phyloP scores from a whole-genome alignment of 2,113 vertebrate species.

The Colistium nudipinnis region DNA sequence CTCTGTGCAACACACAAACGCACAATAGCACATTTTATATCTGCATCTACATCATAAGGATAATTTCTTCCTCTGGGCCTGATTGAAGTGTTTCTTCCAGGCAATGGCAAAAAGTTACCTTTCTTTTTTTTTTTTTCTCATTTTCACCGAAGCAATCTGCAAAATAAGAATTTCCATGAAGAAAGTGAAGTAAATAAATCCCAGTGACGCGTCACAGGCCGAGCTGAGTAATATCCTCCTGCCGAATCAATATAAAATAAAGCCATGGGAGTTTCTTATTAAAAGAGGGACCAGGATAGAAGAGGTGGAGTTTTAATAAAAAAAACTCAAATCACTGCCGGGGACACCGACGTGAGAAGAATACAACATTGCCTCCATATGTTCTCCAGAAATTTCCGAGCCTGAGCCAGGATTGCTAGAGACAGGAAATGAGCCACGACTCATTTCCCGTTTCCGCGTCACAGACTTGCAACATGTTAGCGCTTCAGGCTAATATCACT shows the following conservation, averaged over 20 bases:
- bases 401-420: background rate
- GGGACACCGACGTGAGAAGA: background rate
- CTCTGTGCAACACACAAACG: conserved; percentile 25
- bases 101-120: conserved; percentile 32
- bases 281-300: background rate
- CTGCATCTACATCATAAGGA: conserved; percentile 51
- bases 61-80: conserved; percentile 33
- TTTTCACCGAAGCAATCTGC: background rate
- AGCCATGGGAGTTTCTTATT: background rate
- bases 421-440: background rate
- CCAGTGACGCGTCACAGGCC: too few species aligned
- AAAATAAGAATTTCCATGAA: conserved; percentile 8
- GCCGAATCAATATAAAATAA: background rate
- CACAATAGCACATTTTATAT: conserved; percentile 52
- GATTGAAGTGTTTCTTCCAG: conserved; percentile 39
- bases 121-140: background rate
- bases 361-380: background rate
- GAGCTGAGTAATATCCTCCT: too few species aligned
- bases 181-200: background rate
- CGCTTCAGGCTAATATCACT: too few species aligned
- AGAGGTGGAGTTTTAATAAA: background rate
- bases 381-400: background rate
- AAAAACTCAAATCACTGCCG: background rate
- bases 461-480: too few species aligned
- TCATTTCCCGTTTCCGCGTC: background rate